Evolutionary conservation across 2,113 vertebrate genomes (phyloP), one percentile per base, ranked within the genome.

Genomic region (Telmatochromis sp.): DNA sequence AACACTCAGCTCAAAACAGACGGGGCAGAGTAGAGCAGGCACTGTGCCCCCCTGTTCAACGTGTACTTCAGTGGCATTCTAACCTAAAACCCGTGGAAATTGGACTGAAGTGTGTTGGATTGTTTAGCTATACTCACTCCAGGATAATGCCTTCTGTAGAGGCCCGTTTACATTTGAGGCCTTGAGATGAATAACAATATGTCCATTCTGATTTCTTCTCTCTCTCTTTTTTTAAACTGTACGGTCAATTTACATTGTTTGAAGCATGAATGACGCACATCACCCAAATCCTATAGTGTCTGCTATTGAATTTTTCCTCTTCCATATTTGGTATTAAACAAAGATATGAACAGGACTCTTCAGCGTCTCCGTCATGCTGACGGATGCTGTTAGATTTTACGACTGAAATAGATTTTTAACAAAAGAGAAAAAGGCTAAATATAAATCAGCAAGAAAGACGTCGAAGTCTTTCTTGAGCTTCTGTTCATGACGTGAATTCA

Each of bases 41-140:
- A 89, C 87, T 55, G 90, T 94, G 92, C 90, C 90, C 89, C 92
- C 80, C 92, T 93, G 94, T 93, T 95, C 94, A 93, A 75, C 91
- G 82, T 95, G 83, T 90, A 91, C 95, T 95, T 95, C 94, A 95
- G 93, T 91, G 93, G 94, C 92, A 92, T 95, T 93, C 89, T 90
- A 93, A 95, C 92, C 93, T 89, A 84, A 93, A 94, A 92, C 92
- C 92, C 87, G 88, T 42, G 91, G 83, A 94, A 96, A 95, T 95
- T 85, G 87, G 75, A 87, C 90, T 93, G 90, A 94, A 95, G 95
- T 94, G 93, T 87, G 93, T 90, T 93, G 93, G 91, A 93, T 95
- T 93, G 92, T 93, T 94, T 91, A 87, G 81, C 81, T 88, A 81
- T 83, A 89, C 91, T 94, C 91, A 89, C 91, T 94, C 86, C 83